These are phyloP conservation scores for Gasteruption jaculator DNA, from an alignment of 2,888 invertebrate genomes.

Conservation along the genomic window DNA sequence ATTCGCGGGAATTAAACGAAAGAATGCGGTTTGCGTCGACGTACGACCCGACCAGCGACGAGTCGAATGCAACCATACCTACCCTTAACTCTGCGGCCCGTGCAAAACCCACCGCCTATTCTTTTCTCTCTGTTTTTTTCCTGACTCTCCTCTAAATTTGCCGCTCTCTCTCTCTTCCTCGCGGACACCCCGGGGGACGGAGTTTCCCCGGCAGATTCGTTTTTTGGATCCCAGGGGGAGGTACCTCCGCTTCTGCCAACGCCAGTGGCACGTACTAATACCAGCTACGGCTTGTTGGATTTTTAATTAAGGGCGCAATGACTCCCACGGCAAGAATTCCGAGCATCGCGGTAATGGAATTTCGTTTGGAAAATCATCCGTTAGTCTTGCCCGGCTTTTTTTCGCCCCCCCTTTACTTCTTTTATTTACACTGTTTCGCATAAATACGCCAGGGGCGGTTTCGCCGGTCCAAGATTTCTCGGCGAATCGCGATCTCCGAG, in stretches of 20 bases:
- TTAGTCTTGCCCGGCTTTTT: slow-evolving; percentile 15
- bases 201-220: slow-evolving; percentile 13
- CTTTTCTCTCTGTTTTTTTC: slow-evolving; percentile 13
- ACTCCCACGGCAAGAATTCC: slow-evolving; percentile 49
- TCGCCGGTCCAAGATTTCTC: too few species aligned
- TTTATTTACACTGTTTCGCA: too few species aligned
- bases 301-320: slow-evolving; percentile 52
- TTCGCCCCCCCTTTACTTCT: slow-evolving; percentile 14
- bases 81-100: slow-evolving; percentile 36
- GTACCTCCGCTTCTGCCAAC: not conserved
- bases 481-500: too few species aligned
- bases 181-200: not conserved
- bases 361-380: slow-evolving; percentile 26
- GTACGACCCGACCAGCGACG: slow-evolving; percentile 38
- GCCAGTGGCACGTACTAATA: not conserved
- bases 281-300: slow-evolving; percentile 45
- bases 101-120: slow-evolving; percentile 13
- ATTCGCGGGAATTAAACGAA: slow-evolving; percentile 52
- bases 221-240: not conserved
- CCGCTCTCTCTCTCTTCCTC: slow-evolving; percentile 9
- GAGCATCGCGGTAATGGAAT: slow-evolving; percentile 40
- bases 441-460: too few species aligned
- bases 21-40: slow-evolving; percentile 50
- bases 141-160: slow-evolving; percentile 13
- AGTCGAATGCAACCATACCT: too few species aligned